A percentile compares a stretch with the other conserved stretches of the same genome.
Evolutionary conservation across 1,140 invertebrate genomes (phyloP).

Genomic region (Euura saliciscinereae): DNA sequence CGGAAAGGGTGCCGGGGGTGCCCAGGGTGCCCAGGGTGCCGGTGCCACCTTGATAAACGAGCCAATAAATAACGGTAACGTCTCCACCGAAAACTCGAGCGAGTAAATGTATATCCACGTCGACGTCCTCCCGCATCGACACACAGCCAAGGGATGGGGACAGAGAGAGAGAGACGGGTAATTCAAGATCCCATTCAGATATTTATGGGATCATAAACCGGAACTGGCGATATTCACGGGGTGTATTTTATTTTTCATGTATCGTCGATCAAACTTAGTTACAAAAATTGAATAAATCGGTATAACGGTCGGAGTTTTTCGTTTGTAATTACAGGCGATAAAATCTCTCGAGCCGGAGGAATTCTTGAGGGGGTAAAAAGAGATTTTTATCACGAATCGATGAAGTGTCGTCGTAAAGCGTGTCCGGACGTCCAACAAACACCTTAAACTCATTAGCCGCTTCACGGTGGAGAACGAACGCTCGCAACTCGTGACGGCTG

Average conservation of each 20-base stretch:
- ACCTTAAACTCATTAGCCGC: conserved; percentile 54
- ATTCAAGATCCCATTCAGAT: conserved; percentile 54
- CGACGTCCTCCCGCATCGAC: conserved; percentile 15
- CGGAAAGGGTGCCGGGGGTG: conserved; percentile 31
- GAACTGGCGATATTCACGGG: conserved; percentile 32
- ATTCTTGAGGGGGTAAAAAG: too few species aligned
- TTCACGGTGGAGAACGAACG: not conserved
- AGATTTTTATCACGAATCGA: conserved; percentile 37
- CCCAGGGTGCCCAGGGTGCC: not conserved
- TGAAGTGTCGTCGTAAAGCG: conserved; percentile 49
- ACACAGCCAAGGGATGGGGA: not conserved
- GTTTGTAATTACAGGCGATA: too few species aligned
- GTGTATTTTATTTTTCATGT: too few species aligned
- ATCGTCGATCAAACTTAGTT: too few species aligned
- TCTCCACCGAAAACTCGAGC: conserved; percentile 56
- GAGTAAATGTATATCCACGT: conserved; percentile 46
- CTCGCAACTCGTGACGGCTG: not conserved
- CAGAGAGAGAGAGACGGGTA: conserved; percentile 26
- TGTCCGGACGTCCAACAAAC: conserved; percentile 57
- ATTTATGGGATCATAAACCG: conserved; percentile 53
- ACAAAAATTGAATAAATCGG: too few species aligned
- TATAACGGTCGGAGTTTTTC: too few species aligned
- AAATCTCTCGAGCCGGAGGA: too few species aligned
- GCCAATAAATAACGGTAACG: conserved; percentile 58
- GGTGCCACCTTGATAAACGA: conserved; percentile 58